Evolutionary conservation across 2,888 invertebrate species (phyloP).

Genomic region (Zeuzera pyrina): DNA sequence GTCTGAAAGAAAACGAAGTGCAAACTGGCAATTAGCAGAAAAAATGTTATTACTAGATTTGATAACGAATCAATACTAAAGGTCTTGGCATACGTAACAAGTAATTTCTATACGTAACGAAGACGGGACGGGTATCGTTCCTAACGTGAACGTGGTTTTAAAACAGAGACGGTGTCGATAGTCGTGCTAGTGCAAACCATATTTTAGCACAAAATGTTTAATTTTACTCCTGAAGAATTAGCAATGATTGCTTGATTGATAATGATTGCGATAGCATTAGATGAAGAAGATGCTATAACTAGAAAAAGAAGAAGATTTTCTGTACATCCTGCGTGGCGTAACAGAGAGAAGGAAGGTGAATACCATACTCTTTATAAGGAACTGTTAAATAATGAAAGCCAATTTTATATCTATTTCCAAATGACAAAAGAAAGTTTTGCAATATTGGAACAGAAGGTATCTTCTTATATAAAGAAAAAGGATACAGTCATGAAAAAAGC

Average conservation of each 20-base stretch:
- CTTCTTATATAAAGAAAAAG: no score
- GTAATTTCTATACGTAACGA: background rate
- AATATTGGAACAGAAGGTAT: no score
- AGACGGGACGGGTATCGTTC: no score
- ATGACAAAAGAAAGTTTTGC: background rate
- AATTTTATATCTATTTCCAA: background rate
- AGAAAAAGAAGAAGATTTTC: background rate
- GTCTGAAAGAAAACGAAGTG: no score
- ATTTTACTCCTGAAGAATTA: background rate
- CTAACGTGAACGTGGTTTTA: background rate
- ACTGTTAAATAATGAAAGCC: background rate
- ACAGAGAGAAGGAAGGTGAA: background rate
- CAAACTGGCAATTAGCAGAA: no score
- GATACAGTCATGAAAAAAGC: no score
- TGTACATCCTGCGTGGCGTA: background rate
- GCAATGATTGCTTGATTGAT: background rate
- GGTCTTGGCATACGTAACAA: slow-evolving; percentile 1
- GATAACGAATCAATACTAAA: no score
- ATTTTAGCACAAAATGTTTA: no score
- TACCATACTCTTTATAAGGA: background rate
- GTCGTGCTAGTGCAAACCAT: background rate
- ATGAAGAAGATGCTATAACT: background rate
- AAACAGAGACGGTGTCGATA: background rate
- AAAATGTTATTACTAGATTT: no score
- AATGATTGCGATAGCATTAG: background rate